These are phyloP conservation scores for Zeus faber DNA, from an alignment of 2,113 vertebrate genomes.

Conservation along the genomic window DNA sequence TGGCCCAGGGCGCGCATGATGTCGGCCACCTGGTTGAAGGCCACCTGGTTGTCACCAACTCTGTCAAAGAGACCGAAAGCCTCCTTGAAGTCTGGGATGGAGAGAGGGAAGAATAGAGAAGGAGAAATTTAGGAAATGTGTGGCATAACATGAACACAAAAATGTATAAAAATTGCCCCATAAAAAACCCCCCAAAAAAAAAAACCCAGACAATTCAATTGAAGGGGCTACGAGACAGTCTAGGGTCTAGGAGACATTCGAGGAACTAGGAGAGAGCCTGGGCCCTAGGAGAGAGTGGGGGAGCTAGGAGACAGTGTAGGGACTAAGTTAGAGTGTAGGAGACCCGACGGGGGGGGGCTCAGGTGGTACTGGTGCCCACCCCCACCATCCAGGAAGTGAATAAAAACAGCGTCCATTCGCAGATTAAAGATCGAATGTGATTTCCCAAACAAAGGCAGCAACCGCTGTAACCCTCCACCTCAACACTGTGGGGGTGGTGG, in stretches of 20 bases:
- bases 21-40: conserved; percentile 88
- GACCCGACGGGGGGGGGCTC: not conserved
- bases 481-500: conserved; percentile 36
- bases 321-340: not conserved
- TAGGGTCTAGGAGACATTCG: too few species aligned
- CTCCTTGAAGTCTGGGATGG: conserved; percentile 93
- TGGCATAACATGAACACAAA: too few species aligned
- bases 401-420: conserved; percentile 48
- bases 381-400: too few species aligned
- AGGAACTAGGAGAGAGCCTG: not conserved
- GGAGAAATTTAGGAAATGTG: conserved; percentile 19
- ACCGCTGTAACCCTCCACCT: conserved; percentile 47
- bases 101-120: not conserved
- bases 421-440: conserved; percentile 50
- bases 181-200: too few species aligned
- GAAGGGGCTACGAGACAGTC: too few species aligned
- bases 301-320: too few species aligned
- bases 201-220: too few species aligned
- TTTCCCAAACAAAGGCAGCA: conserved; percentile 36
- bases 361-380: not conserved
- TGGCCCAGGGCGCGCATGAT: conserved; percentile 95
- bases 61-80: conserved; percentile 98
- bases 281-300: not conserved
- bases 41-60: conserved; percentile 91
- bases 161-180: too few species aligned